These are phyloP conservation scores for Panagrolaimus sp. DNA, from an alignment of 1,140 invertebrate species.

Conservation along the genomic window DNA sequence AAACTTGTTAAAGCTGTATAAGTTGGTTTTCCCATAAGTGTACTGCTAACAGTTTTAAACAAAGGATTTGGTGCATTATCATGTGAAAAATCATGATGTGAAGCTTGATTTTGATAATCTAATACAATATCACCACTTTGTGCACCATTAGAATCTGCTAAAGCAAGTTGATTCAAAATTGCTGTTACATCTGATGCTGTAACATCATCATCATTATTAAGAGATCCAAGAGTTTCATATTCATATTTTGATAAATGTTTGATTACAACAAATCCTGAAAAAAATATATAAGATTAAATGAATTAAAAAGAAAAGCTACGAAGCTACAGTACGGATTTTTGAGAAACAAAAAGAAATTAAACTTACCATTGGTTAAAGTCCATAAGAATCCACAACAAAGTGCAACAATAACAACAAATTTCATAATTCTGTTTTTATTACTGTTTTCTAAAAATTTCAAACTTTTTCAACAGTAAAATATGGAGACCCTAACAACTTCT, in stretches of 20 bases:
- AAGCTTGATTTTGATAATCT: background rate
- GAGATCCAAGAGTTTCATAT: too few relatives aligned
- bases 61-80: constrained; percentile 5
- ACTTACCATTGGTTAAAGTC: background rate
- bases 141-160: background rate
- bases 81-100: background rate
- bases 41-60: constrained; percentile 5
- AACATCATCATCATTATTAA: too few relatives aligned
- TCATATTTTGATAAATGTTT: background rate
- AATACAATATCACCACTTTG: background rate
- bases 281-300: too few relatives aligned
- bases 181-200: background rate
- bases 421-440: background rate
- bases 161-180: background rate
- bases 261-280: background rate
- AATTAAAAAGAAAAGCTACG: too few relatives aligned
- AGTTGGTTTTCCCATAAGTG: constrained; percentile 13
- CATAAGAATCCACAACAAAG: constrained; percentile 5
- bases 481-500: too few relatives aligned
- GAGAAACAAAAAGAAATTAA: too few relatives aligned
- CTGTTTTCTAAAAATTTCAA: too few relatives aligned
- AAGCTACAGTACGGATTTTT: too few relatives aligned
- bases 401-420: background rate
- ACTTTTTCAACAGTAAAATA: too few relatives aligned
- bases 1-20: constrained; percentile 9